A percentile compares a stretch with the other conserved stretches of the same genome.
These are phyloP conservation scores for Corbicula japonica DNA, from an alignment of 2,888 invertebrate genomes.

Conservation along the genomic window DNA sequence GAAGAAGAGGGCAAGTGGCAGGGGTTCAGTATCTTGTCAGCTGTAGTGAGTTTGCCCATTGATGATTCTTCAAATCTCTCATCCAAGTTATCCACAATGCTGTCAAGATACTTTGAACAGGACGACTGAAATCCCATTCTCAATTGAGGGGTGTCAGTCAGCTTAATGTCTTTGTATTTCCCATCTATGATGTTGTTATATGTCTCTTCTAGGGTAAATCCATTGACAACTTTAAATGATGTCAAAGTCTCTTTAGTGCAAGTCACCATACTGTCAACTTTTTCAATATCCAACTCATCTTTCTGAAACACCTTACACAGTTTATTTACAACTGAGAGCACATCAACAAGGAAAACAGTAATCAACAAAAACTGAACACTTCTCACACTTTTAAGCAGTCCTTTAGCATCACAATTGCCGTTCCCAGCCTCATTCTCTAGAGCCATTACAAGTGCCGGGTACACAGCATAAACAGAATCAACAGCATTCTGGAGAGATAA, in stretches of 20 bases:
- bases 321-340: background rate
- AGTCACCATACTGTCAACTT: background rate
- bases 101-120: slow-evolving; percentile 16
- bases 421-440: slow-evolving; percentile 27
- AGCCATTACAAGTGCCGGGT: slow-evolving; percentile 17
- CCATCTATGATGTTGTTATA: no score
- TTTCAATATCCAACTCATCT: background rate
- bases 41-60: slow-evolving; percentile 8
- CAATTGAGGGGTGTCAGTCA: slow-evolving; percentile 9
- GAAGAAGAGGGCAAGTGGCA: slow-evolving; percentile 13
- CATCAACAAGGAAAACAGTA: slow-evolving; percentile 2
- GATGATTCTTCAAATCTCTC: slow-evolving; percentile 36
- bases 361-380: slow-evolving; percentile 18
- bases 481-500: slow-evolving; percentile 37
- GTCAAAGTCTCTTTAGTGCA: background rate
- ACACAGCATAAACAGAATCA: slow-evolving; percentile 18
- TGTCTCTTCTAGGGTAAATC: no score
- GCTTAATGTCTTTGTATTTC: slow-evolving; percentile 25
- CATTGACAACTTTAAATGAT: no score
- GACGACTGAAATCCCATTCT: slow-evolving; percentile 34
- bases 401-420: slow-evolving; percentile 23
- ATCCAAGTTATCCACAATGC: slow-evolving; percentile 11
- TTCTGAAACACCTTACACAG: background rate
- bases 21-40: slow-evolving; percentile 23
- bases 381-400: slow-evolving; percentile 14